A percentile compares a stretch with the other conserved stretches of the same genome.
Conservation (phyloP, 2,113 vertebrate species). For the Pseudorhombus dupliciocellatus region DNA sequence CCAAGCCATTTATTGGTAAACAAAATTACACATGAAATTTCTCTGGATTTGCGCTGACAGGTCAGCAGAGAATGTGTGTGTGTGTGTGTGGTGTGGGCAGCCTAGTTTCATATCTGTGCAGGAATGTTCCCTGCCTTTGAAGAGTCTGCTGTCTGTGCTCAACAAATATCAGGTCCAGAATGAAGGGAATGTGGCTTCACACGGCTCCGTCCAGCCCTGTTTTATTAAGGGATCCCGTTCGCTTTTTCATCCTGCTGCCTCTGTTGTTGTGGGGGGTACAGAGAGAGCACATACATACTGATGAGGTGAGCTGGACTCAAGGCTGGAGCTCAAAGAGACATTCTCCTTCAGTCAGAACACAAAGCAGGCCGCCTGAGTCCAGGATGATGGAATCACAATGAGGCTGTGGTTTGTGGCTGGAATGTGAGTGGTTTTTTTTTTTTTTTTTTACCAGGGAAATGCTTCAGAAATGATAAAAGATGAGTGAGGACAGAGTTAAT, state of each 20-base stretch:
- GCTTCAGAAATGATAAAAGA: background rate
- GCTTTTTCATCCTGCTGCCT: slow-evolving; percentile 67
- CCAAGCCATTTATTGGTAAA: background rate
- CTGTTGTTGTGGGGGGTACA: slow-evolving; percentile 63
- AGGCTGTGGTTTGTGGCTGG: slow-evolving; percentile 15
- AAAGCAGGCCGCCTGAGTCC: slow-evolving; percentile 17
- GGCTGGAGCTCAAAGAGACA: slow-evolving; percentile 55
- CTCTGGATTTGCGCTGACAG: slow-evolving; percentile 12
- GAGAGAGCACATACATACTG: slow-evolving; percentile 71
- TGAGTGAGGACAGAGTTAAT: background rate
- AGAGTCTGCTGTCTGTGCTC: slow-evolving; percentile 72
- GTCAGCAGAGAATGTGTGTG: slow-evolving; percentile 29
- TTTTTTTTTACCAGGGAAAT: background rate
- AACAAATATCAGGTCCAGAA: slow-evolving; percentile 76
- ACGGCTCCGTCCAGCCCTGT: slow-evolving; percentile 71
- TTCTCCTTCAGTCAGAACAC: slow-evolving; percentile 52
- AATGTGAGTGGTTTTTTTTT: slow-evolving; percentile 15
- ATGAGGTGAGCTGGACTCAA: slow-evolving; percentile 65
- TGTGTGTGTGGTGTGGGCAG: slow-evolving; percentile 57
- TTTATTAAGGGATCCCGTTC: slow-evolving; percentile 77
- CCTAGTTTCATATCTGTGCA: slow-evolving; percentile 72
- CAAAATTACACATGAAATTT: background rate
- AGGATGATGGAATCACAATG: slow-evolving; percentile 38
- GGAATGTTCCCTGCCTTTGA: slow-evolving; percentile 79
- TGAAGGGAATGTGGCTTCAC: slow-evolving; percentile 79